phyloP scores from a whole-genome alignment of 2,888 invertebrate species.

The Eupithecia abbreviata region DNA sequence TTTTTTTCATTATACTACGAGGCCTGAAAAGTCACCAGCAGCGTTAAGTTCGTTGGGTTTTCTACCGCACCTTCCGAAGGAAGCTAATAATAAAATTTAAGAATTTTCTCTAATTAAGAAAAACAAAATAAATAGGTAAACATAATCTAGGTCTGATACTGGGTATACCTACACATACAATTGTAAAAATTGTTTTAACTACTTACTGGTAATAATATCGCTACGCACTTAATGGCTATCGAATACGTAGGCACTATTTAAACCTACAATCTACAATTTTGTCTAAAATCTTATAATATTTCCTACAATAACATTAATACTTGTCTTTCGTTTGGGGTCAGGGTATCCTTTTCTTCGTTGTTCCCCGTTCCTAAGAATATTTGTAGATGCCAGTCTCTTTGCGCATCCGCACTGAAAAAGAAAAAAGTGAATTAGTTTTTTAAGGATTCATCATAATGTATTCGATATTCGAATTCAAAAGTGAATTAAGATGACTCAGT shows the following conservation, averaged over 20 bases:
- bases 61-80: not conserved
- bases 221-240: constrained; percentile 36
- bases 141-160: constrained; percentile 45
- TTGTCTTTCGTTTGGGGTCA: constrained; percentile 43
- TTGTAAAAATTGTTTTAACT: constrained; percentile 37
- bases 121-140: constrained; percentile 52
- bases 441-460: not conserved
- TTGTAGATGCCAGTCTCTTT: constrained; percentile 80
- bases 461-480: not conserved
- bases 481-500: not conserved
- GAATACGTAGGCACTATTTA: constrained; percentile 16
- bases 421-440: constrained; percentile 37
- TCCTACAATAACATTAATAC: constrained; percentile 48
- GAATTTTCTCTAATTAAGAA: constrained; percentile 18
- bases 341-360: constrained; percentile 22
- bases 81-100: not conserved
- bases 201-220: constrained; percentile 41
- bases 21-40: not conserved
- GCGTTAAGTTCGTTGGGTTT: constrained; percentile 1
- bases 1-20: not conserved
- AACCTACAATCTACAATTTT: constrained; percentile 9
- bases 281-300: constrained; percentile 19
- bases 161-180: constrained; percentile 36
- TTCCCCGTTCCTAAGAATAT: constrained; percentile 65
- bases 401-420: constrained; percentile 80